A percentile compares a stretch with the other conserved stretches of the same genome.
phyloP scores from a whole-genome alignment of 1,140 invertebrate genomes.

The Megalopta genalis region DNA sequence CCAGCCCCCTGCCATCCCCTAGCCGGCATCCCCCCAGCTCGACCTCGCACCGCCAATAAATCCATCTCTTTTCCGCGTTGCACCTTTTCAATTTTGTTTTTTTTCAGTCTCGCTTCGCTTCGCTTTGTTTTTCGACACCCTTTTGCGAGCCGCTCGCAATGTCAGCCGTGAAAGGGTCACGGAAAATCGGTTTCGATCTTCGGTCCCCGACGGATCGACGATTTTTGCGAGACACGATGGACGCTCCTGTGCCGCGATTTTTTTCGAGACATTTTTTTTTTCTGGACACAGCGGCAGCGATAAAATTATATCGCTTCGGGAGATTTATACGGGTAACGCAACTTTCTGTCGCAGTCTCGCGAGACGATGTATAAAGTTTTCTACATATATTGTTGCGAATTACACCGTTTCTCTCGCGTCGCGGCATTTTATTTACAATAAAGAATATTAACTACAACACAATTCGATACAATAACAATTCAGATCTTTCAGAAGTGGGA shows the following conservation, averaged over 20 bases:
- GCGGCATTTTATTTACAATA: no score
- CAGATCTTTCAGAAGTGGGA: no score
- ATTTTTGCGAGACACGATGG: no score
- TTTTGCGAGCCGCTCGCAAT: slow-evolving; percentile 11
- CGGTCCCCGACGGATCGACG: neutral
- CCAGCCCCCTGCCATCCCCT: neutral
- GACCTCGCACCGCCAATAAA: slow-evolving; percentile 1
- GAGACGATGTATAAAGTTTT: no score
- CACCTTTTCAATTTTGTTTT: slow-evolving; percentile 4
- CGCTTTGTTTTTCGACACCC: slow-evolving; percentile 15
- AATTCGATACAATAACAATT: no score
- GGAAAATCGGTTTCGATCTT: slow-evolving; percentile 41
- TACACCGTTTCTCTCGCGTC: no score
- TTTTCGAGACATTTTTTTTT: neutral
- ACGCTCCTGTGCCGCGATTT: neutral
- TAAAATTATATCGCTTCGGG: no score
- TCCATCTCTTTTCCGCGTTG: slow-evolving; percentile 24
- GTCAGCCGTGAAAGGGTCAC: slow-evolving; percentile 45
- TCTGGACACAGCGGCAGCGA: no score
- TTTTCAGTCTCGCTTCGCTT: neutral
- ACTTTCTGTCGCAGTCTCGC: no score
- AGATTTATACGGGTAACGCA: no score
- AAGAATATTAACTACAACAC: no score
- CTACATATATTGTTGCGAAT: no score
- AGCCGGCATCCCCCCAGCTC: neutral